These are phyloP conservation scores for Cavia porcellus DNA, from an alignment of 2,113 vertebrate species.

Conservation along the genomic window DNA sequence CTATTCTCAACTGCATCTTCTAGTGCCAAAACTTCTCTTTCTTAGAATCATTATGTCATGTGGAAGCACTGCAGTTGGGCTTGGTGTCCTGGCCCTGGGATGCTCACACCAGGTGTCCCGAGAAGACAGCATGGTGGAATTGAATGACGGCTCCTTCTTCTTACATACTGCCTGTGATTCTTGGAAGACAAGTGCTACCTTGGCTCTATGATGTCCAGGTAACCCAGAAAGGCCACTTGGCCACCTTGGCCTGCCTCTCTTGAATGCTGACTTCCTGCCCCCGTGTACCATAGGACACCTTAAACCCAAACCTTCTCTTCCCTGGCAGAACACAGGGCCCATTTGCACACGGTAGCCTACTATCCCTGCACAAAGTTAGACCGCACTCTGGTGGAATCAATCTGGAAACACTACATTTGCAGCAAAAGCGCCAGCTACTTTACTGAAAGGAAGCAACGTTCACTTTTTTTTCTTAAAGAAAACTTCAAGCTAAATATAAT, in stretches of 20 bases:
- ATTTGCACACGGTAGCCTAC: constrained; percentile 82
- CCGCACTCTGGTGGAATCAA: constrained; percentile 84
- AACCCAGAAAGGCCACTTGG: background rate
- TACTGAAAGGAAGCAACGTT: constrained; percentile 71
- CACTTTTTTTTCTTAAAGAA: constrained; percentile 7
- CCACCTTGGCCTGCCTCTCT: background rate
- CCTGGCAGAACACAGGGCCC: constrained; percentile 70
- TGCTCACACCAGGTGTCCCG: background rate
- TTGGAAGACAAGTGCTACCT: constrained; percentile 7
- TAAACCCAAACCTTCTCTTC: constrained; percentile 66
- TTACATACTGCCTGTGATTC: background rate
- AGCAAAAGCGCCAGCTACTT: constrained; percentile 80
- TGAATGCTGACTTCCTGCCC: constrained; percentile 18
- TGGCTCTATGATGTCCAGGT: background rate
- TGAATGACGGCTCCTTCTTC: background rate
- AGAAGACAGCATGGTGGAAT: background rate
- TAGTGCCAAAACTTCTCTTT: background rate
- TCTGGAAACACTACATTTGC: constrained; percentile 86
- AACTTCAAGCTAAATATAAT: constrained; percentile 74
- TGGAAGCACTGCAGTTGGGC: background rate
- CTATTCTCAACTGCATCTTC: background rate
- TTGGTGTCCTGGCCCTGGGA: background rate
- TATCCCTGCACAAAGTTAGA: constrained; percentile 86
- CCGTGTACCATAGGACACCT: constrained; percentile 7
- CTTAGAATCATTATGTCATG: background rate